Percentiles rank a stretch among this genome's conserved stretches.
Conservation (phyloP, 2,113 vertebrate species). For the Zeus faber region DNA sequence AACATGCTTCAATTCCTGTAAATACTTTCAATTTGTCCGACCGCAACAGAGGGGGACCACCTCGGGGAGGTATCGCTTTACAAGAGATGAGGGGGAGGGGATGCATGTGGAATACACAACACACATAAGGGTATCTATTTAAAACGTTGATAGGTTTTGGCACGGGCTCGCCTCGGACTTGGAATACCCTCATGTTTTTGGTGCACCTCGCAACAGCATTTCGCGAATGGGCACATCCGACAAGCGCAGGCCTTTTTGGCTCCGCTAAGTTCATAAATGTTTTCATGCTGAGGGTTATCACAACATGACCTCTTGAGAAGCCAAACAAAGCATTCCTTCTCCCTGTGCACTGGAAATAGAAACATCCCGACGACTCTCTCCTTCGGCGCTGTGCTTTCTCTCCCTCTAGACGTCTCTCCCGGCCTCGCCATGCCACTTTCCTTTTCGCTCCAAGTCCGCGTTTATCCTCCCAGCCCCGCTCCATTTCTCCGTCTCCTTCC, state of each 20-base stretch:
- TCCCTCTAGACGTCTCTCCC: neutral
- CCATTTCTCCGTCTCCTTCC: constrained; percentile 11
- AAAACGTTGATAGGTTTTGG: no score
- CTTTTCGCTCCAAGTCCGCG: constrained; percentile 3
- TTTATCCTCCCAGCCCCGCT: neutral
- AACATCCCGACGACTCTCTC: constrained; percentile 13
- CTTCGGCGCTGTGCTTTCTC: neutral
- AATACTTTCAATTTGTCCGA: neutral
- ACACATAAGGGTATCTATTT: no score
- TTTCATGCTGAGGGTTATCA: constrained; percentile 67
- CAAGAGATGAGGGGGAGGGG: neutral
- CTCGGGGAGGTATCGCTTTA: constrained; percentile 15
- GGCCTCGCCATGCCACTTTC: neutral
- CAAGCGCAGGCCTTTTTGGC: constrained; percentile 31
- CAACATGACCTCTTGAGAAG: constrained; percentile 59
- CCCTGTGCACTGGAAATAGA: constrained; percentile 31
- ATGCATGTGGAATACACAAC: neutral
- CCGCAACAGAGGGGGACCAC: constrained; percentile 34
- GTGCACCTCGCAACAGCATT: constrained; percentile 41
- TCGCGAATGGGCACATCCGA: constrained; percentile 43
- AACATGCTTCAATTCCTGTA: constrained; percentile 1
- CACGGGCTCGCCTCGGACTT: constrained; percentile 22
- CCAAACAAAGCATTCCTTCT: constrained; percentile 63
- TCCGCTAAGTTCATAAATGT: constrained; percentile 61
- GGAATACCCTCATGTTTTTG: constrained; percentile 39